Evolutionary conservation across 2,888 invertebrate species (phyloP), one percentile per base, ranked within the genome.

Genomic region (Idaea biselata): DNA sequence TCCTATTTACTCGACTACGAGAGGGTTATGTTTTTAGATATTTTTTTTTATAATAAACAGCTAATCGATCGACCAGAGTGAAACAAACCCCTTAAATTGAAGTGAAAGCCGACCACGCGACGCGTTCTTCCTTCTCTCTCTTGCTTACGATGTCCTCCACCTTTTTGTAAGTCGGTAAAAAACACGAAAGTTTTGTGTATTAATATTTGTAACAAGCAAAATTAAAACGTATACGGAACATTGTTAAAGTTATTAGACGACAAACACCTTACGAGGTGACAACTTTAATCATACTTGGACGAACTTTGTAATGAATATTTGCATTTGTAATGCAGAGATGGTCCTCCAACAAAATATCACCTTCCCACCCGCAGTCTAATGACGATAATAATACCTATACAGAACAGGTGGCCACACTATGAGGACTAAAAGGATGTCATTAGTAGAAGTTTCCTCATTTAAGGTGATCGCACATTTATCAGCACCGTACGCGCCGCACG

Each of bases 371-470:
- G 14, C 11, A 32, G 44, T 44, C 11, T 44, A 44, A 44, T 44
- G 44, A 8, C 44, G 14, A 14, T 44, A 8, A 44, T 44, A 44
- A 44, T 44, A 44, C 44, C 7, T 11, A 44, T 11, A 44, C 8
- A 11, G 44, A 44, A 44, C 44, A 44, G 44, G 44, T 44, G 44
- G 44, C 8, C 44, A 44, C 18, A 56, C 56, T 56, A 18, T 18
- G 17, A 16, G 56, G 56, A 18, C 18, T 56, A 56, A 56, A 56
- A 56, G 56, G 56, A 56, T 56, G 17, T 56, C 56, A 56, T 56
- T 56, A 56, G 56, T 56, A 18, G 18, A 18, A 18, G 18, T 18
- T 18, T 18, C 5, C 56, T 56, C 56, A 56, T 56, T 44, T 44
- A 44, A 11, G 7, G 14, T 14, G 6, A 0, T 11, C 44, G 11